A percentile compares a stretch with the other conserved stretches of the same genome.
Evolutionary conservation across 1,140 invertebrate genomes (phyloP).

Genomic region (Drosophila pruinosa): DNA sequence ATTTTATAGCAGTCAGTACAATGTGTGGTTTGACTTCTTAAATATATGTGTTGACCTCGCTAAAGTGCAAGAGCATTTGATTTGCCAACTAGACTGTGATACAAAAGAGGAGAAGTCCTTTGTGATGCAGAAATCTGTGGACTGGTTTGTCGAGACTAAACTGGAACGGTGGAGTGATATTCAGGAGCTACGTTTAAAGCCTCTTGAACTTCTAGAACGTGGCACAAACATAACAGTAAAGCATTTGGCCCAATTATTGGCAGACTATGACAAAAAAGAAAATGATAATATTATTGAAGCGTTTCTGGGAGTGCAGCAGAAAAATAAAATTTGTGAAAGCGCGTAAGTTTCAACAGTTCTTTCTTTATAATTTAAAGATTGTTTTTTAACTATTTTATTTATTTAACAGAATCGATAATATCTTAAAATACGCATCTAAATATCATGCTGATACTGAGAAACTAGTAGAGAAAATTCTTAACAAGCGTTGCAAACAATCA

Average conservation of each 20-base stretch:
- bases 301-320: conserved; percentile 13
- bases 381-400: background rate
- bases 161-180: conserved; percentile 32
- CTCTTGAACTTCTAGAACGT: conserved; percentile 48
- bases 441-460: conserved; percentile 21
- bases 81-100: conserved; percentile 40
- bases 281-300: conserved; percentile 18
- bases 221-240: conserved; percentile 36
- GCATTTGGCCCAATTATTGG: conserved; percentile 14
- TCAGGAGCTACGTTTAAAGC: conserved; percentile 12
- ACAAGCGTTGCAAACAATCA: background rate
- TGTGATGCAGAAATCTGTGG: conserved; percentile 40
- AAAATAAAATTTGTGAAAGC: background rate
- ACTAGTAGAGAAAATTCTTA: conserved; percentile 8
- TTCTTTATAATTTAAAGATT: background rate
- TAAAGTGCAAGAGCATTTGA: conserved; percentile 37
- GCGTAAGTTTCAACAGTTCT: conserved; percentile 24
- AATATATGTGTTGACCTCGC: background rate
- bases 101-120: conserved; percentile 53
- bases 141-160: conserved; percentile 32
- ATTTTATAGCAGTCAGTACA: conserved; percentile 43
- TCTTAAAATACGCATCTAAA: conserved; percentile 37
- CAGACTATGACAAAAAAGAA: background rate
- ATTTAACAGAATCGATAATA: conserved; percentile 1
- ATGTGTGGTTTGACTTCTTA: conserved; percentile 20